Percentiles rank a stretch among this genome's conserved stretches.
These are phyloP conservation scores for Montipora efflorescens DNA, from an alignment of 64 coral and sea anemone species.

Conservation along the genomic window DNA sequence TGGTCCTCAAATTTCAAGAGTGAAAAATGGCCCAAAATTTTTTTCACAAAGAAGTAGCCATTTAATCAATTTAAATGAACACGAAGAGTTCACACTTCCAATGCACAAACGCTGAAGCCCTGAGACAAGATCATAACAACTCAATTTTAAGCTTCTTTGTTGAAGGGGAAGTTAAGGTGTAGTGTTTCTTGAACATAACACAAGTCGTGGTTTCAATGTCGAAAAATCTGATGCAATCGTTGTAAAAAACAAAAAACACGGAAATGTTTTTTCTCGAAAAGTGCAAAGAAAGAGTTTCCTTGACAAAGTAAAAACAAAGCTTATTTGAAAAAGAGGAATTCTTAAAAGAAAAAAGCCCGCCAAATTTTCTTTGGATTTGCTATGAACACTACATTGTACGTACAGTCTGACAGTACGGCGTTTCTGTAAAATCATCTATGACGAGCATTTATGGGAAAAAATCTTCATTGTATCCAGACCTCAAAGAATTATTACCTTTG, in stretches of 20 bases:
- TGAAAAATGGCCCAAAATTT: background rate
- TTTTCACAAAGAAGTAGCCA: background rate
- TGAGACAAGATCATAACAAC: background rate
- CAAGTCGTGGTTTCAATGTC: background rate
- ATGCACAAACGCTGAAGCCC: background rate
- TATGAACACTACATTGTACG: no score
- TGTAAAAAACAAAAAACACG: background rate
- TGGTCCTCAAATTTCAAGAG: background rate
- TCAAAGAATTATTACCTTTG: conserved; percentile 61
- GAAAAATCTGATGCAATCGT: conserved; percentile 35
- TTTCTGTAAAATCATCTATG: background rate
- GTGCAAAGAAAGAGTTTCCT: background rate
- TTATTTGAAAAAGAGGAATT: no score
- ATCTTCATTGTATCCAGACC: background rate
- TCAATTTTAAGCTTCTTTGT: background rate
- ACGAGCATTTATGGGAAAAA: background rate
- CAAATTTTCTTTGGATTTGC: background rate
- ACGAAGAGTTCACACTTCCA: background rate
- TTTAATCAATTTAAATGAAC: background rate
- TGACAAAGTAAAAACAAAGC: background rate
- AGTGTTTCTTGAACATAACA: background rate
- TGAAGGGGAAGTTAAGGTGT: background rate
- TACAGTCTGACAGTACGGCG: no score
- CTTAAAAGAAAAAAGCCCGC: background rate
- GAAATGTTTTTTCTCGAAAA: background rate